A percentile compares a stretch with the other conserved stretches of the same genome.
These are phyloP conservation scores for Odontophorus gujanensis DNA, from an alignment of 2,113 vertebrate genomes.

Conservation along the genomic window DNA sequence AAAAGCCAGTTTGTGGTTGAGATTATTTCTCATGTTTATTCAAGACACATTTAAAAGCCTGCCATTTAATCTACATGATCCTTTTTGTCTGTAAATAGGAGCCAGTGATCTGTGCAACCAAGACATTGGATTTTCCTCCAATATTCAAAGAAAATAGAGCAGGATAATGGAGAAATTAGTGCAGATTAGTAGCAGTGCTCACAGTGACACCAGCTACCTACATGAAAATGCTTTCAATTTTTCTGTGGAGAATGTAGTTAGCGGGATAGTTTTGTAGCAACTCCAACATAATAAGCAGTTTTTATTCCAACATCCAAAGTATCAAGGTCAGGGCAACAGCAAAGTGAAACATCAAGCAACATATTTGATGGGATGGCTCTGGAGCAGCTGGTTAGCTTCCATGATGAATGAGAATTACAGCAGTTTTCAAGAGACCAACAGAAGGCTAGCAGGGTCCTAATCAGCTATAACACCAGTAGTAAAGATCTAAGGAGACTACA, in stretches of 20 bases:
- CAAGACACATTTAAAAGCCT: background rate
- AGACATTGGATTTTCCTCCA: constrained; percentile 11
- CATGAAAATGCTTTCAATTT: background rate
- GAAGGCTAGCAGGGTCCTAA: constrained; percentile 81
- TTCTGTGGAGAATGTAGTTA: background rate
- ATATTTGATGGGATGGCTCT: constrained; percentile 64
- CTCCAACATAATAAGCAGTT: constrained; percentile 11
- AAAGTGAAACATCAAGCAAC: constrained; percentile 35
- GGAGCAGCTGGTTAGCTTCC: constrained; percentile 77
- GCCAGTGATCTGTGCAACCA: background rate
- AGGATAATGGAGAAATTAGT: background rate
- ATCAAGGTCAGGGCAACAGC: constrained; percentile 74
- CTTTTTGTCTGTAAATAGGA: background rate
- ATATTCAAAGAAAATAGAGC: background rate
- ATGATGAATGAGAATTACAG: constrained; percentile 81
- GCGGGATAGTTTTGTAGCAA: background rate
- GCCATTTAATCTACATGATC: background rate
- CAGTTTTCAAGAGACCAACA: constrained; percentile 82
- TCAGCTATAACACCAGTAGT: constrained; percentile 81
- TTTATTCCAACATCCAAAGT: constrained; percentile 43
- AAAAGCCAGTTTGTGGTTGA: background rate
- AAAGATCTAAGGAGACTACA: constrained; percentile 81
- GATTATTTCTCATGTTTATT: background rate
- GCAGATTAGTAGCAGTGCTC: background rate
- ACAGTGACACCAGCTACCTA: background rate